phyloP scores from a whole-genome alignment of 2,888 invertebrate species.

The Eilema griseolum region DNA sequence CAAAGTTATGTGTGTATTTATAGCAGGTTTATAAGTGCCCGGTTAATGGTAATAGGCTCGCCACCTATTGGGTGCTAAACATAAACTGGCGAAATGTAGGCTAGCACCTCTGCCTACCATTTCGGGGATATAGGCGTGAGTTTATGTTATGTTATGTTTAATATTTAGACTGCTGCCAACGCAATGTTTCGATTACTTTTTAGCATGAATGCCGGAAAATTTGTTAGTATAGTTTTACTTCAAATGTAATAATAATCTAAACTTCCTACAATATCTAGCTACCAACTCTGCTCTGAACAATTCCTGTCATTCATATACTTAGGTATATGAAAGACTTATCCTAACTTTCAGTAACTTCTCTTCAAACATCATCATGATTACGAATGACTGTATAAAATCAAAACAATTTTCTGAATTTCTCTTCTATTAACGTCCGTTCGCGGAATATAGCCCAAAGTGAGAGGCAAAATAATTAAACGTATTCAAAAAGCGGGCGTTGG shows the following conservation, averaged over 20 bases:
- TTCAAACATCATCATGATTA: neutral
- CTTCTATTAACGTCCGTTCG: conserved; percentile 32
- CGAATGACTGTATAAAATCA: conserved; percentile 17
- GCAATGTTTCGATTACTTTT: neutral
- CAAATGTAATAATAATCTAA: neutral
- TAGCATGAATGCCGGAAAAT: neutral
- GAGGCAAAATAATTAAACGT: conserved; percentile 63
- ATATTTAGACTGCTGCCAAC: too few species aligned
- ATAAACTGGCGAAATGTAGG: too few species aligned
- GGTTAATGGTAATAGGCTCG: too few species aligned
- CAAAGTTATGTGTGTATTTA: too few species aligned
- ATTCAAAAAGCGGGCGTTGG: conserved; percentile 59
- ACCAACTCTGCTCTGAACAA: neutral
- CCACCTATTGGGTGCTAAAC: too few species aligned
- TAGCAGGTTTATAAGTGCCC: too few species aligned
- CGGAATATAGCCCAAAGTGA: conserved; percentile 39
- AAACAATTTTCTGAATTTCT: conserved; percentile 31
- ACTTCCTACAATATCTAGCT: neutral
- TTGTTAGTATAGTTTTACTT: neutral
- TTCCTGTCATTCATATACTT: too few species aligned
- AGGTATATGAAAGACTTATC: neutral
- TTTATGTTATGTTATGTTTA: too few species aligned
- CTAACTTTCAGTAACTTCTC: neutral
- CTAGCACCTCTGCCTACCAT: too few species aligned
- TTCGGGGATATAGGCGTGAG: too few species aligned